Percentiles rank a stretch among this genome's conserved stretches.
These are phyloP conservation scores for Plebejus anna DNA, from an alignment of 2,888 invertebrate species.

Conservation along the genomic window DNA sequence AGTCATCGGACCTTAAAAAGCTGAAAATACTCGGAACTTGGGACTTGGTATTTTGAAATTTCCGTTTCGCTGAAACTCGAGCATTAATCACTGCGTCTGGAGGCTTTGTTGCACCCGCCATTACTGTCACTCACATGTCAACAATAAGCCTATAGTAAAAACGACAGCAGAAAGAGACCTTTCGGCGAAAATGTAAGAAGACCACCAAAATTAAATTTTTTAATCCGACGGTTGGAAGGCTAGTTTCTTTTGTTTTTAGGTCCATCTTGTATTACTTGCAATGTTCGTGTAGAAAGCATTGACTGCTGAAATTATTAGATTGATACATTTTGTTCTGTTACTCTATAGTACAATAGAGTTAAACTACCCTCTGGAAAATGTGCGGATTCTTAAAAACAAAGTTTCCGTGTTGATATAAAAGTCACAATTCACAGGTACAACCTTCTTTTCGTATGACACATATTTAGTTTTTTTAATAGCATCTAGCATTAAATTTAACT, in stretches of 20 bases:
- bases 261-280: too few relatives aligned
- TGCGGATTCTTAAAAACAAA: too few relatives aligned
- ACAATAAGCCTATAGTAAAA: neutral
- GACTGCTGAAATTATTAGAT: too few relatives aligned
- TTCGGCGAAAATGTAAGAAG: neutral
- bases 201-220: neutral
- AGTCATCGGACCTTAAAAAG: neutral
- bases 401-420: too few relatives aligned
- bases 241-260: neutral
- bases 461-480: too few relatives aligned
- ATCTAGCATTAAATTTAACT: too few relatives aligned
- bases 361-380: too few relatives aligned
- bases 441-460: too few relatives aligned
- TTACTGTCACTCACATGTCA: conserved; percentile 8
- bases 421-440: too few relatives aligned
- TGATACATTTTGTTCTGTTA: too few relatives aligned
- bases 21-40: neutral
- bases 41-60: neutral
- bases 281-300: too few relatives aligned
- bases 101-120: neutral
- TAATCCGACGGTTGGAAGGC: neutral
- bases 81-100: neutral
- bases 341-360: too few relatives aligned
- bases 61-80: conserved; percentile 6
- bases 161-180: neutral